These are phyloP conservation scores for Morpho helenor DNA, from an alignment of 2,888 invertebrate genomes.

Conservation along the genomic window DNA sequence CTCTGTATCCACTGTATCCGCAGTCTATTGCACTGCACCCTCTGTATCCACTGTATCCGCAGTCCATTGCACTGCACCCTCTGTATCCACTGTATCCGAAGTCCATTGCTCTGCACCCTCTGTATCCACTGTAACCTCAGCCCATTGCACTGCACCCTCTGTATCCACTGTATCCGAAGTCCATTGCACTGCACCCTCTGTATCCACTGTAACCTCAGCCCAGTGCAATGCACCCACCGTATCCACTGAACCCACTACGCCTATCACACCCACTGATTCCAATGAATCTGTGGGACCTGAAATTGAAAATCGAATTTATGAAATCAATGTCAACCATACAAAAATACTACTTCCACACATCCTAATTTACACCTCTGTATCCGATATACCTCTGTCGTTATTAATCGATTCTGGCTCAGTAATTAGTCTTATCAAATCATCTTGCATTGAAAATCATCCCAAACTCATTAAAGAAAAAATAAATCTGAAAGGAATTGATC, in stretches of 20 bases:
- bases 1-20: constrained; percentile 14
- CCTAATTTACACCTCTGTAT: constrained; percentile 22
- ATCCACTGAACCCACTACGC: background rate
- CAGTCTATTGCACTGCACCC: constrained; percentile 19
- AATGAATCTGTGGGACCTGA: background rate
- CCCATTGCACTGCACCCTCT: background rate
- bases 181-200: background rate
- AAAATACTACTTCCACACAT: constrained; percentile 27
- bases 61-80: constrained; percentile 19
- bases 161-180: constrained; percentile 3
- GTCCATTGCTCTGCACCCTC: too few species aligned
- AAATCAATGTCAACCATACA: constrained; percentile 20
- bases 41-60: constrained; percentile 17
- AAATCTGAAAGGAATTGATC: constrained; percentile 11
- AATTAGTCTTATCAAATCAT: constrained; percentile 20
- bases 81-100: background rate
- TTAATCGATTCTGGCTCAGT: constrained; percentile 28
- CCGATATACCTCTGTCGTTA: constrained; percentile 24
- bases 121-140: too few species aligned
- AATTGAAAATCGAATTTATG: constrained; percentile 7
- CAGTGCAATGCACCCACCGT: background rate
- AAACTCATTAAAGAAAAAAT: constrained; percentile 8
- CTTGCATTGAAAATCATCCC: constrained; percentile 1
- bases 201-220: background rate
- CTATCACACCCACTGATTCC: background rate